A percentile compares a stretch with the other conserved stretches of the same genome.
Evolutionary conservation across 1,140 invertebrate genomes (phyloP).

Genomic region (Formica selysi): DNA sequence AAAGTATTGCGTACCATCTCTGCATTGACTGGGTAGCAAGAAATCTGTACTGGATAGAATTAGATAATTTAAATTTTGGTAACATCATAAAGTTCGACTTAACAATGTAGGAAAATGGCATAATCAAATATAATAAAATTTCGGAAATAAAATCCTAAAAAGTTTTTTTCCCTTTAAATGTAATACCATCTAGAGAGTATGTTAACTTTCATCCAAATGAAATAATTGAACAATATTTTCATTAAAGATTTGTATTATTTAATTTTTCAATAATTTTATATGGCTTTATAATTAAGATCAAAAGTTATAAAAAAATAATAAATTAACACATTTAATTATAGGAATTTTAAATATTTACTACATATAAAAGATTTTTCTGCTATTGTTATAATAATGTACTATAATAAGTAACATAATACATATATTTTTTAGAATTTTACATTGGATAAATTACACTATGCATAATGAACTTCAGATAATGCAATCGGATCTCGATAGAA

Average conservation of each 20-base stretch:
- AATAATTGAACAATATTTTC: neutral
- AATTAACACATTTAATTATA: neutral
- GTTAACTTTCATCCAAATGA: neutral
- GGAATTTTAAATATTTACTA: too few relatives aligned
- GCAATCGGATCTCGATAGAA: slow-evolving; percentile 88
- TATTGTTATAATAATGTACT: neutral
- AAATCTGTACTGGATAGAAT: slow-evolving; percentile 93
- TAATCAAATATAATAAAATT: slow-evolving; percentile 85
- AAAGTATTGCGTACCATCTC: slow-evolving; percentile 90
- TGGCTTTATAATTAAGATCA: neutral
- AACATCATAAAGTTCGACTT: slow-evolving; percentile 81
- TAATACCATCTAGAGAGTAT: slow-evolving; percentile 91
- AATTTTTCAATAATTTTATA: neutral
- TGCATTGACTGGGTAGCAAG: slow-evolving; percentile 95
- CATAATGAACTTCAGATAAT: slow-evolving; percentile 78
- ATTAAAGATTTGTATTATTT: too few relatives aligned
- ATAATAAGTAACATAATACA: neutral
- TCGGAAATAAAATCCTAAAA: slow-evolving; percentile 77
- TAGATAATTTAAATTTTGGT: slow-evolving; percentile 42
- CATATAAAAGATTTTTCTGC: too few relatives aligned
- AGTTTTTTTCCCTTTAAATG: slow-evolving; percentile 84
- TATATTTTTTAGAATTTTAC: slow-evolving; percentile 88
- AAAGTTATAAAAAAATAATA: neutral
- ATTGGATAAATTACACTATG: slow-evolving; percentile 87
- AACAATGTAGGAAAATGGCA: slow-evolving; percentile 83